phyloP scores from a whole-genome alignment of 2,797 vertebrate species.

The Yasuhikotakia modesta region DNA sequence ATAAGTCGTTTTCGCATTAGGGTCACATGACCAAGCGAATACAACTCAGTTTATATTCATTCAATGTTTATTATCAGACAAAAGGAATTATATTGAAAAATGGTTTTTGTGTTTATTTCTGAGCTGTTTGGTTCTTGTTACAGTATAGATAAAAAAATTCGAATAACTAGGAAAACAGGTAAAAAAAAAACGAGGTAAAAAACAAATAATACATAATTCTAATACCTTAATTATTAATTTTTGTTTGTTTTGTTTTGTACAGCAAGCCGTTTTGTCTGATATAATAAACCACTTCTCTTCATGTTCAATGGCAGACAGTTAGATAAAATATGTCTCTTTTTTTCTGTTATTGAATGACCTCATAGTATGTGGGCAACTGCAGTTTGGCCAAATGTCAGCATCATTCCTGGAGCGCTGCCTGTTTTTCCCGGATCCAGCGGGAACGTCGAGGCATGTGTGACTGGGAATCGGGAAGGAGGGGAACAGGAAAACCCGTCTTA shows the following conservation, averaged over 20 bases:
- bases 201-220: too few relatives aligned
- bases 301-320: neutral
- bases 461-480: constrained; percentile 49
- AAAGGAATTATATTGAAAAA: neutral
- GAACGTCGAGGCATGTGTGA: neutral
- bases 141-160: neutral
- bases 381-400: constrained; percentile 40
- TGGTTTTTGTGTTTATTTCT: too few relatives aligned
- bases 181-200: too few relatives aligned
- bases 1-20: too few relatives aligned
- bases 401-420: constrained; percentile 47
- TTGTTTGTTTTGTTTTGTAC: constrained; percentile 5
- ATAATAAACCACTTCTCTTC: neutral
- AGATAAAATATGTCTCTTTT: constrained; percentile 4
- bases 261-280: neutral
- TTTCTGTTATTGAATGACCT: constrained; percentile 43
- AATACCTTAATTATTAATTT: neutral
- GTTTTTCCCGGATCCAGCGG: neutral
- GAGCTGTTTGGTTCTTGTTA: too few relatives aligned
- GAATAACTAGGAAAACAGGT: too few relatives aligned
- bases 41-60: neutral
- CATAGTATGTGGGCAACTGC: constrained; percentile 38
- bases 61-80: neutral
- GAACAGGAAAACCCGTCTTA: constrained; percentile 57
- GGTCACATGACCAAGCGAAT: neutral